Evolutionary conservation across 92 coral and sea anemone species (phyloP).

Genomic region (Micromussa lordhowensis): DNA sequence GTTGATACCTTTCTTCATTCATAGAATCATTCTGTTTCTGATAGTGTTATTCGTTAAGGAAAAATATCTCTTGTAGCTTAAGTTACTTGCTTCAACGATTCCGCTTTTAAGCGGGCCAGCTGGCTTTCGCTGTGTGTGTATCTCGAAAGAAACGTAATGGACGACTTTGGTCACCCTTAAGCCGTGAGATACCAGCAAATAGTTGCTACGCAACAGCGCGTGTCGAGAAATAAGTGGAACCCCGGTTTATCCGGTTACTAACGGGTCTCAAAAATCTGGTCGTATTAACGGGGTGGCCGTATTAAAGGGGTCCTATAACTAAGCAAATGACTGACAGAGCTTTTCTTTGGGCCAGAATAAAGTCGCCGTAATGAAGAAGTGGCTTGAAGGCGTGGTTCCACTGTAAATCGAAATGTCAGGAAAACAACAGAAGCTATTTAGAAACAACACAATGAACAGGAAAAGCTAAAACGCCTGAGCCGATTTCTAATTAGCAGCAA

Average conservation of each 20-base stretch:
- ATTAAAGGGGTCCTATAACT: no score
- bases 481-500: conserved; percentile 37
- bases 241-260: no score
- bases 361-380: no score
- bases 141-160: background rate
- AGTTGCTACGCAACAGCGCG: conserved; percentile 8
- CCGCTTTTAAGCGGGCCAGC: background rate
- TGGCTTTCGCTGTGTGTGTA: background rate
- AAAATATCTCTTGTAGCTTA: background rate
- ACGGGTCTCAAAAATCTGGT: no score
- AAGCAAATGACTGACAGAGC: no score
- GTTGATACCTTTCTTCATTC: background rate
- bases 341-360: no score
- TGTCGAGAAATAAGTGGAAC: conserved; percentile 21
- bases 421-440: conserved; percentile 28
- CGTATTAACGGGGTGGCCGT: no score
- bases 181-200: background rate
- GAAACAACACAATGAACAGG: conserved; percentile 21
- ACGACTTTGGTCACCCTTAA: background rate
- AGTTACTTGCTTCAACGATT: background rate
- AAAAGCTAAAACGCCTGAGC: conserved; percentile 19
- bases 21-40: background rate
- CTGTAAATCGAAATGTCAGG: conserved; percentile 5
- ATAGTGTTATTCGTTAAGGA: background rate
- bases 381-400: no score